phyloP scores from a whole-genome alignment of 2,113 vertebrate species.

The Argyrosomus japonicus region DNA sequence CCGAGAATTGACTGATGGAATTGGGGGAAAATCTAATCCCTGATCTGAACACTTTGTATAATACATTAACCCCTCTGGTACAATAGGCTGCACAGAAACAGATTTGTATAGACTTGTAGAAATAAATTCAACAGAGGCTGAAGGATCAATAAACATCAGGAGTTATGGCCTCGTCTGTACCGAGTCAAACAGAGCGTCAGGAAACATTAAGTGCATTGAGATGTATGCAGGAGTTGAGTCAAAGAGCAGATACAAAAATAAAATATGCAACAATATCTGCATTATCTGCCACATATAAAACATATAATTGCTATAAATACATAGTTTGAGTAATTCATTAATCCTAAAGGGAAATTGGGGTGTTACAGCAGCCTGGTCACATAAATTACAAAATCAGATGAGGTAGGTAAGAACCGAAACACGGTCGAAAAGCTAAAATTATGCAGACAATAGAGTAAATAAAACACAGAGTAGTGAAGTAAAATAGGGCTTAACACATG shows the following conservation, averaged over 20 bases:
- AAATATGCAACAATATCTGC: constrained; percentile 14
- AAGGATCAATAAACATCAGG: constrained; percentile 76
- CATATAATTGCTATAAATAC: constrained; percentile 1
- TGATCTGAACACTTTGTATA: constrained; percentile 85
- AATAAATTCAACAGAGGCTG: constrained; percentile 74
- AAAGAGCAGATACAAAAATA: constrained; percentile 14
- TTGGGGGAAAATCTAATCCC: constrained; percentile 81
- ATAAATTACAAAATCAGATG: neutral
- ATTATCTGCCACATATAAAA: constrained; percentile 10
- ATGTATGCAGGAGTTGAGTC: constrained; percentile 36
- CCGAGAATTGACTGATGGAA: constrained; percentile 84
- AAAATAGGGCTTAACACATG: neutral
- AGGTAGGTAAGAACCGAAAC: neutral
- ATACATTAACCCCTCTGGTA: constrained; percentile 81
- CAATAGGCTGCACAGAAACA: constrained; percentile 76
- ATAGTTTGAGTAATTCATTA: neutral
- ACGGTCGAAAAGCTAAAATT: neutral
- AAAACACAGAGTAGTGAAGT: neutral
- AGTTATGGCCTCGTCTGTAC: constrained; percentile 57
- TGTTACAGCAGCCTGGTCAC: constrained; percentile 11
- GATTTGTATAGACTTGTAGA: constrained; percentile 77
- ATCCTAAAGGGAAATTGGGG: neutral
- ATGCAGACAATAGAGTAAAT: neutral
- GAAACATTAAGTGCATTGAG: constrained; percentile 51
- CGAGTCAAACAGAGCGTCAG: constrained; percentile 53